These are phyloP conservation scores for Mesocricetus auratus DNA, from an alignment of 2,113 vertebrate species.

Conservation along the genomic window DNA sequence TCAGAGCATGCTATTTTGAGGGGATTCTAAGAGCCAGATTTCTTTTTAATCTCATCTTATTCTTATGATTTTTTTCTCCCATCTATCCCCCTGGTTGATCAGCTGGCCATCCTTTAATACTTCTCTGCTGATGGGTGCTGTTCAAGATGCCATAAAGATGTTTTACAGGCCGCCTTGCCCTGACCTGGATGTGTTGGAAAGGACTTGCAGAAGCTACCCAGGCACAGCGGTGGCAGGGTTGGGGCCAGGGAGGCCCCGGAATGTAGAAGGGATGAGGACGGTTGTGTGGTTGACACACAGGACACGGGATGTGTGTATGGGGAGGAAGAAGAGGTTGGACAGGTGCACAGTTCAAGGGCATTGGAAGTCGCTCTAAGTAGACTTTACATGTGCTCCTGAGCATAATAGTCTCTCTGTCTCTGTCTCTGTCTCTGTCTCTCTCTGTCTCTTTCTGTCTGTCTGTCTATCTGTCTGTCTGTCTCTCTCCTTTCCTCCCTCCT, in stretches of 20 bases:
- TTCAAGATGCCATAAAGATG: background rate
- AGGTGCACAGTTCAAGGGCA: background rate
- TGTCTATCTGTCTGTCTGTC: too few species aligned
- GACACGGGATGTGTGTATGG: too few species aligned
- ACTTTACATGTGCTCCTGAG: background rate
- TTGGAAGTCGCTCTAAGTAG: background rate
- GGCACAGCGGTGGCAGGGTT: background rate
- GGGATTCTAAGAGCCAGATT: background rate
- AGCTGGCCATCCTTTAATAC: background rate
- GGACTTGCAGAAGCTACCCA: too few species aligned
- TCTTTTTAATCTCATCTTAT: background rate
- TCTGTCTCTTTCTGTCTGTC: background rate
- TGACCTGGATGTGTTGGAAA: background rate
- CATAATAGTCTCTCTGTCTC: background rate
- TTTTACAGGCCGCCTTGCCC: background rate
- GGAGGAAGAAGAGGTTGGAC: background rate
- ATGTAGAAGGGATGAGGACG: background rate
- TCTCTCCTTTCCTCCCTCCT: too few species aligned
- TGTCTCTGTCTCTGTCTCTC: fast-evolving
- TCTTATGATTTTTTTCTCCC: background rate
- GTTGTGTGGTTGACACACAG: background rate
- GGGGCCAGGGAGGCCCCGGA: background rate
- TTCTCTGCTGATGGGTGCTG: background rate
- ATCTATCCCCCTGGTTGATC: background rate
- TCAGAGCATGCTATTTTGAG: background rate